phyloP scores from a whole-genome alignment of 1,140 invertebrate species.

The Phenacoccus solenopsis region DNA sequence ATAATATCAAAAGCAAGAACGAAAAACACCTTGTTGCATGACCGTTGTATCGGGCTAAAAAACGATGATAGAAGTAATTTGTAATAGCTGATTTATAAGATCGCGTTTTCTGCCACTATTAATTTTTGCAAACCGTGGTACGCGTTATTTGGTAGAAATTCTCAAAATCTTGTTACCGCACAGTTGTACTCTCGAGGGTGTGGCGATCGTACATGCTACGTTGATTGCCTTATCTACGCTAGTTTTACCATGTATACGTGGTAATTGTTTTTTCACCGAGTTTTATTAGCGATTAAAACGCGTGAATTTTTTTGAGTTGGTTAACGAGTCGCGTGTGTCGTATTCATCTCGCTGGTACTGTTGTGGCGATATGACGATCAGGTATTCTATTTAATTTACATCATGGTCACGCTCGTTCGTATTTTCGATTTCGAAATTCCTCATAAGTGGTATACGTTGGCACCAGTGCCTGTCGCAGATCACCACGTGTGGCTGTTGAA shows the following conservation, averaged over 20 bases:
- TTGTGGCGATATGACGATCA: too few relatives aligned
- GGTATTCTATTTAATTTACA: too few relatives aligned
- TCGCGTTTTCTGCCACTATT: constrained; percentile 9
- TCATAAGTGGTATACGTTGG: too few relatives aligned
- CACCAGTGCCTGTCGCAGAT: too few relatives aligned
- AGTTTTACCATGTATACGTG: neutral
- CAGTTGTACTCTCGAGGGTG: neutral
- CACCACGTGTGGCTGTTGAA: too few relatives aligned
- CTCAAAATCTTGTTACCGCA: neutral
- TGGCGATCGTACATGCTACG: neutral
- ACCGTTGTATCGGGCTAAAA: neutral
- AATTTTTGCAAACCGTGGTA: neutral
- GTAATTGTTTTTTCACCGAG: neutral
- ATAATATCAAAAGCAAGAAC: neutral
- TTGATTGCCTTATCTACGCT: neutral
- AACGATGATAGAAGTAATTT: constrained; percentile 8
- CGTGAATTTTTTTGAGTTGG: too few relatives aligned
- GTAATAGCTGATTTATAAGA: constrained; percentile 6
- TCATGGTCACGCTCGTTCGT: too few relatives aligned
- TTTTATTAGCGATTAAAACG: neutral
- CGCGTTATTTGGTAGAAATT: neutral
- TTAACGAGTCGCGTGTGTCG: too few relatives aligned
- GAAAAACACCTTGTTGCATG: constrained; percentile 14
- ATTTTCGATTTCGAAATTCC: too few relatives aligned
- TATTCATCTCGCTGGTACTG: too few relatives aligned